Percentiles rank a stretch among this genome's conserved stretches.
Evolutionary conservation across 1,140 invertebrate genomes (phyloP).

Genomic region (Cydia strobilella): DNA sequence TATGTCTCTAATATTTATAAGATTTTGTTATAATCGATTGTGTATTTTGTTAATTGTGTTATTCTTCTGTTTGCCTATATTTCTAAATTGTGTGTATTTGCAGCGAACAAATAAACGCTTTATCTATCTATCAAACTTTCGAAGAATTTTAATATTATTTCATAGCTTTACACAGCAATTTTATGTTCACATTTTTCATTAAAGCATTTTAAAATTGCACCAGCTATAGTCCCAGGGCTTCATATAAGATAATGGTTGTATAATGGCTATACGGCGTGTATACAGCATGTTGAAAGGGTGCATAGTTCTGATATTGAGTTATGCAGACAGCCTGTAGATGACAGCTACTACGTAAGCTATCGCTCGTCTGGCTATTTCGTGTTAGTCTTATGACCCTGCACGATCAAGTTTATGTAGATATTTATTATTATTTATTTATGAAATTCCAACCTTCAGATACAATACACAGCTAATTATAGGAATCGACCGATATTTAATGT

Average conservation of each 20-base stretch:
- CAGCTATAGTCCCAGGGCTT: neutral
- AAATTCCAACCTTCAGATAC: no score
- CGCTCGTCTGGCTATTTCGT: constrained; percentile 59
- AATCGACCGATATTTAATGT: no score
- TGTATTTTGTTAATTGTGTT: no score
- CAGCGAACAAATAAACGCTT: no score
- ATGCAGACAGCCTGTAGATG: constrained; percentile 65
- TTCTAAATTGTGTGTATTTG: no score
- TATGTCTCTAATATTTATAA: no score
- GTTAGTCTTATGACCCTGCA: neutral
- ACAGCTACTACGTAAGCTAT: constrained; percentile 48
- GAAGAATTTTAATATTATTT: neutral
- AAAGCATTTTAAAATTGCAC: constrained; percentile 4
- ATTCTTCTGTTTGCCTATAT: no score
- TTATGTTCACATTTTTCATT: constrained; percentile 9
- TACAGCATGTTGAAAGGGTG: constrained; percentile 45
- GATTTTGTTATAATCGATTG: no score
- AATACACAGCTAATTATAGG: no score
- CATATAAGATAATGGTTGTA: constrained; percentile 40
- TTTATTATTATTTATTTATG: neutral
- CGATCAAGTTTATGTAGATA: constrained; percentile 32
- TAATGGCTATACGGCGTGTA: constrained; percentile 40
- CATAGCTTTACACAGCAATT: neutral
- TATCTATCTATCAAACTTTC: neutral
- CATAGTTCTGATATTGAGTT: constrained; percentile 73